These are phyloP conservation scores for Galago senegalensis DNA, from an alignment of 2,797 vertebrate genomes.

Conservation along the genomic window DNA sequence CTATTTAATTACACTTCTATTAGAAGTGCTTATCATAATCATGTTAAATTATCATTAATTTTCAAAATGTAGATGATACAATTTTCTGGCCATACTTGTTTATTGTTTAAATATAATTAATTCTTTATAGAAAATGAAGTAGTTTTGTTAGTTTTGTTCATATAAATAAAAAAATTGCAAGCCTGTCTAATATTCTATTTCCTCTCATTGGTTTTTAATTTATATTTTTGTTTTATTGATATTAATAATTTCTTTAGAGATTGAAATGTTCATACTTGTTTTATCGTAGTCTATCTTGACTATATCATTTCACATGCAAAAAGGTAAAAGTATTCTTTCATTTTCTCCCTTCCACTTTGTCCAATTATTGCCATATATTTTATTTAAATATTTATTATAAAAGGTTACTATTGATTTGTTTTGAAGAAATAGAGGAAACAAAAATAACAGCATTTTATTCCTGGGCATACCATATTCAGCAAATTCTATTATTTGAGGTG, in stretches of 20 bases:
- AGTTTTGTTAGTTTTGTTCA: not conserved
- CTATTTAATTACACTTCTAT: not conserved
- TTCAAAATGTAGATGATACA: not conserved
- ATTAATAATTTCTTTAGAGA: not conserved
- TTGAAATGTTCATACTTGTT: not conserved
- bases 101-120: conserved; percentile 24
- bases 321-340: not conserved
- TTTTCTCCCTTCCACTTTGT: not conserved
- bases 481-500: not conserved
- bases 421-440: not conserved
- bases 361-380: not conserved
- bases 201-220: not conserved
- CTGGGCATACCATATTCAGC: not conserved
- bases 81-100: not conserved
- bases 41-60: not conserved
- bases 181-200: not conserved
- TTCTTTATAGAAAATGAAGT: not conserved
- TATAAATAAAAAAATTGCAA: not conserved
- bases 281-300: not conserved
- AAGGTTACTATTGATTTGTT: not conserved
- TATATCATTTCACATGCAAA: not conserved
- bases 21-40: not conserved
- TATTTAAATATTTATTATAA: not conserved
- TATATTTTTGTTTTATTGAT: not conserved
- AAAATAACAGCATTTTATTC: not conserved